A percentile compares a stretch with the other conserved stretches of the same genome.
Evolutionary conservation across 1,140 invertebrate genomes (phyloP).

Genomic region (Cotesia glomerata): DNA sequence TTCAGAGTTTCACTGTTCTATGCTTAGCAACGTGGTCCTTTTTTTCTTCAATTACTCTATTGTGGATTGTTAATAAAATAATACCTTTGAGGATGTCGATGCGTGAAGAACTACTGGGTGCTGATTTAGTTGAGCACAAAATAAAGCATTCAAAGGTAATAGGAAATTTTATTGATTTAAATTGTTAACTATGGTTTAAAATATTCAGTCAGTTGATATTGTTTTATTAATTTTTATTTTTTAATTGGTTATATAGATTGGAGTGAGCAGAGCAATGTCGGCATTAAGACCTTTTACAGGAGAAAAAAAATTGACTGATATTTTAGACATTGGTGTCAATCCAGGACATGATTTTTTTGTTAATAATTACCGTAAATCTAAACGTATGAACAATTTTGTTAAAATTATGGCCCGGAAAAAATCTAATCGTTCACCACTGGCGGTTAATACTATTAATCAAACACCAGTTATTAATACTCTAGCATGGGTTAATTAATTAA

Average conservation of each 20-base stretch:
- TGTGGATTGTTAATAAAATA: constrained; percentile 80
- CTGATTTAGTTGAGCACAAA: constrained; percentile 86
- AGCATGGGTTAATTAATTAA: neutral
- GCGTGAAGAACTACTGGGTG: constrained; percentile 84
- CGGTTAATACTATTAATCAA: no score
- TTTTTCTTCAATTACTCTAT: constrained; percentile 70
- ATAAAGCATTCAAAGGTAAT: constrained; percentile 69
- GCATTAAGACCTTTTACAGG: constrained; percentile 63
- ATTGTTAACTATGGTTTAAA: neutral
- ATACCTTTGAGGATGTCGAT: constrained; percentile 83
- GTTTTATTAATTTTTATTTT: constrained; percentile 12
- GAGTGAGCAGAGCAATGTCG: constrained; percentile 69
- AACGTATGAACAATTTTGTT: constrained; percentile 40
- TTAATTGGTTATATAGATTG: constrained; percentile 57
- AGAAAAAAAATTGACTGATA: constrained; percentile 51
- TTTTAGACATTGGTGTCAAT: constrained; percentile 66
- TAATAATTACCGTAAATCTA: constrained; percentile 44
- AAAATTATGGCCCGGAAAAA: constrained; percentile 41
- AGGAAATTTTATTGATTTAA: neutral
- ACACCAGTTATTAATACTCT: neutral
- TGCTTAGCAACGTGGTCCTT: constrained; percentile 78
- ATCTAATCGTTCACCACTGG: neutral
- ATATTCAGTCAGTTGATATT: neutral
- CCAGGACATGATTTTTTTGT: constrained; percentile 63
- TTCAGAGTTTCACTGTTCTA: constrained; percentile 76